Percentiles rank a stretch among this genome's conserved stretches.
phyloP scores from a whole-genome alignment of 2,888 invertebrate genomes.

The Thecocarcelia acutangulata region DNA sequence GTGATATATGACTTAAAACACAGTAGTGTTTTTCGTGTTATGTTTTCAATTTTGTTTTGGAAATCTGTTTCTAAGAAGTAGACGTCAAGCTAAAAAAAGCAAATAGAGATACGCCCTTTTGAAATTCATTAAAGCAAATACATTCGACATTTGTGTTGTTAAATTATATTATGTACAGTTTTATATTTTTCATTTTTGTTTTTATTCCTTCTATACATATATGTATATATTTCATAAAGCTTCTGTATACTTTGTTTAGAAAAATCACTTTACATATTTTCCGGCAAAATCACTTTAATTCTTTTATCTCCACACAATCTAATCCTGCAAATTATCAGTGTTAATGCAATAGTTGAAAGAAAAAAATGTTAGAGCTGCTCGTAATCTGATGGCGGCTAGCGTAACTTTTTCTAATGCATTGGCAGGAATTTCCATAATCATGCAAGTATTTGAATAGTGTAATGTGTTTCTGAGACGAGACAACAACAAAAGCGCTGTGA shows the following conservation, averaged over 20 bases:
- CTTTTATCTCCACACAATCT: conserved; percentile 28
- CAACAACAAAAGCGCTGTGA: conserved; percentile 7
- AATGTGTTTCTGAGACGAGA: conserved; percentile 12
- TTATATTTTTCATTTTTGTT: background rate
- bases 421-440: conserved; percentile 45
- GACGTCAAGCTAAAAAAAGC: too few relatives aligned
- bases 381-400: conserved; percentile 26
- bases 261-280: conserved; percentile 48
- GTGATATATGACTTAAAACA: too few relatives aligned
- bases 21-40: too few relatives aligned
- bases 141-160: too few relatives aligned
- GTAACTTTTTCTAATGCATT: conserved; percentile 33
- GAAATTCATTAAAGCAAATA: too few relatives aligned
- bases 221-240: too few relatives aligned
- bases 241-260: background rate
- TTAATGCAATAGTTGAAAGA: background rate
- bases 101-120: too few relatives aligned
- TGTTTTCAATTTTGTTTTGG: too few relatives aligned
- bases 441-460: conserved; percentile 33
- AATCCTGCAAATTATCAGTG: conserved; percentile 15
- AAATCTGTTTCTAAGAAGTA: too few relatives aligned
- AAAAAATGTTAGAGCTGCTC: conserved; percentile 2
- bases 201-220: background rate
- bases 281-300: conserved; percentile 44
- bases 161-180: background rate